Evolutionary conservation across 1,140 invertebrate genomes (phyloP).

Genomic region (Drosophila littoralis): DNA sequence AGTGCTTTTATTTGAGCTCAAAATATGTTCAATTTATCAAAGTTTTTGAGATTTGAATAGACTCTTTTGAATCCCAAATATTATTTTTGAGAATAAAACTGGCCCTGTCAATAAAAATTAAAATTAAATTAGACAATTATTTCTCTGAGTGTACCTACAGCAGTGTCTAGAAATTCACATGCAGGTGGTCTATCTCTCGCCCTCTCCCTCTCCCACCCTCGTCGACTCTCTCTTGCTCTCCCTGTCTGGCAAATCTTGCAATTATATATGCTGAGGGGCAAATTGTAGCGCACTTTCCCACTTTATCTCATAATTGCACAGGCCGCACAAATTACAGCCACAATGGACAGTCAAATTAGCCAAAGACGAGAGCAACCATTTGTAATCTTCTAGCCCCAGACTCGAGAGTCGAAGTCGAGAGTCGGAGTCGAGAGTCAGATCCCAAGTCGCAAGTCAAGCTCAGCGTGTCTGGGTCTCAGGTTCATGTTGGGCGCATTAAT

Average conservation of each 20-base stretch:
- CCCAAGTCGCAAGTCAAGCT: too few relatives aligned
- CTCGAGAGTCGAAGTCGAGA: too few relatives aligned
- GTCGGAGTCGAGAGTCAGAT: too few relatives aligned
- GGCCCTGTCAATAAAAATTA: too few relatives aligned
- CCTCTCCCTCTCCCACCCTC: too few relatives aligned
- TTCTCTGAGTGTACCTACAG: conserved; percentile 31
- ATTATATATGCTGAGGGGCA: conserved; percentile 38
- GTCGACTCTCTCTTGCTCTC: not conserved
- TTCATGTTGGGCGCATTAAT: conserved; percentile 59
- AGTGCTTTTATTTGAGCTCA: too few relatives aligned
- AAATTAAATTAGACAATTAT: not conserved
- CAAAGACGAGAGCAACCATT: conserved; percentile 47
- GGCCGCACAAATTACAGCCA: conserved; percentile 28
- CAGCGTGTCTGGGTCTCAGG: conserved; percentile 1
- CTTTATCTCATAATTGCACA: conserved; percentile 76
- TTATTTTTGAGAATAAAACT: too few relatives aligned
- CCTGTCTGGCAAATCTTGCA: conserved; percentile 67
- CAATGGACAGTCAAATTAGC: conserved; percentile 70
- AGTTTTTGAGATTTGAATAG: too few relatives aligned
- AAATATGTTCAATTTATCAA: too few relatives aligned
- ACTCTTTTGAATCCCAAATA: too few relatives aligned
- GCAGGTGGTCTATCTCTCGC: conserved; percentile 57
- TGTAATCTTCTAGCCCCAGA: conserved; percentile 52
- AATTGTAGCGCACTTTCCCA: conserved; percentile 46
- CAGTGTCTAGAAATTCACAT: not conserved